phyloP scores from a whole-genome alignment of 2,888 invertebrate species.

The Corythucha ciliata region DNA sequence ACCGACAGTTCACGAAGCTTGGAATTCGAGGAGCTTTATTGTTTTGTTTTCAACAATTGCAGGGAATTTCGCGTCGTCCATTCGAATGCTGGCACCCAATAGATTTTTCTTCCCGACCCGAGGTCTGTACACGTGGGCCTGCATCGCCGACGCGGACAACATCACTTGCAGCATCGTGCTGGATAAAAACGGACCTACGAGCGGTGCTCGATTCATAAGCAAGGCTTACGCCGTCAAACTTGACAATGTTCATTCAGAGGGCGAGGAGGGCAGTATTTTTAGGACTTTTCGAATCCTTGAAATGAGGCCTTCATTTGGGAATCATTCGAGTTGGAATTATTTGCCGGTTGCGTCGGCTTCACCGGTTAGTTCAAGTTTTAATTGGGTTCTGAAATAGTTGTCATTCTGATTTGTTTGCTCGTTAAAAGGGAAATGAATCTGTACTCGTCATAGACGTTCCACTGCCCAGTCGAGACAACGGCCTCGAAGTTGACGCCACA shows the following conservation, averaged over 20 bases:
- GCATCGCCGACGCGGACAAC: slow-evolving; percentile 25
- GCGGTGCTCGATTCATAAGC: not conserved
- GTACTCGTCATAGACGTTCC: slow-evolving; percentile 26
- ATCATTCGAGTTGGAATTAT: slow-evolving; percentile 20
- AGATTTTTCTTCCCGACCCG: slow-evolving; percentile 55
- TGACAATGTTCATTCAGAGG: slow-evolving; percentile 10
- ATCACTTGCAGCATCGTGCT: slow-evolving; percentile 14
- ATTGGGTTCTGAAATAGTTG: too few species aligned
- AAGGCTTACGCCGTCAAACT: slow-evolving; percentile 16
- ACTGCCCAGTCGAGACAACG: slow-evolving; percentile 33
- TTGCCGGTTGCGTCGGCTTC: slow-evolving; percentile 14
- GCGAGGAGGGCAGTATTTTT: slow-evolving; percentile 16
- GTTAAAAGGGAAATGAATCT: slow-evolving; percentile 19
- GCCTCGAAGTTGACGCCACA: slow-evolving; percentile 30
- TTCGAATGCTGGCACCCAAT: slow-evolving; percentile 48
- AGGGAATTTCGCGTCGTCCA: slow-evolving; percentile 33
- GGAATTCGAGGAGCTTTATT: too few species aligned
- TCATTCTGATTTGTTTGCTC: not conserved
- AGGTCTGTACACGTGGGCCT: slow-evolving; percentile 42
- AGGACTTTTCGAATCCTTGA: slow-evolving; percentile 14
- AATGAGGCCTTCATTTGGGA: slow-evolving; percentile 16
- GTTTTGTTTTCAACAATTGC: not conserved
- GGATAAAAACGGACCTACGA: slow-evolving; percentile 18
- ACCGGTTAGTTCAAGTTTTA: slow-evolving; percentile 18
- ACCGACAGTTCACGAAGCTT: not conserved